phyloP scores from a whole-genome alignment of 2,113 vertebrate genomes.

The Noturus placidus region DNA sequence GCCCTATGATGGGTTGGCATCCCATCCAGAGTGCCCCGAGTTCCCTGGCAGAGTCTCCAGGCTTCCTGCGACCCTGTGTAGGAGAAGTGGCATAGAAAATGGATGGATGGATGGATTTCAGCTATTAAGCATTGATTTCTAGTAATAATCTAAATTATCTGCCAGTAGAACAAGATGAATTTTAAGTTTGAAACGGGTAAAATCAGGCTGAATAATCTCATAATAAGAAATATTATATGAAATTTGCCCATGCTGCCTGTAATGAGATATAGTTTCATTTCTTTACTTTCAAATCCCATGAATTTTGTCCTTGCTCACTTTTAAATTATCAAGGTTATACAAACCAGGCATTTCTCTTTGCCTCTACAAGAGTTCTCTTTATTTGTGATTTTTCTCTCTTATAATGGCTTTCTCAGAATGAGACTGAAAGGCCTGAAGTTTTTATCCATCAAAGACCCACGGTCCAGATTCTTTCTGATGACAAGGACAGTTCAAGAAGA shows the following conservation, averaged over 20 bases:
- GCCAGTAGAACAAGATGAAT: background rate
- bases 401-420: conserved; percentile 62
- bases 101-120: too few relatives aligned
- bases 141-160: too few relatives aligned
- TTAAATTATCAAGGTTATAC: conserved; percentile 45
- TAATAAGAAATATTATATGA: background rate
- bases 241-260: background rate
- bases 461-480: conserved; percentile 85
- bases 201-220: background rate
- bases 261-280: background rate
- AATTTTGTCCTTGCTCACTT: background rate
- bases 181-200: background rate
- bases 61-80: too few relatives aligned
- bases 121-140: too few relatives aligned
- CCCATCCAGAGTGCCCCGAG: too few relatives aligned
- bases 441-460: conserved; percentile 64
- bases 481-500: conserved; percentile 90
- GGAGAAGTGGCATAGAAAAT: too few relatives aligned
- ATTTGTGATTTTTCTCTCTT: conserved; percentile 59
- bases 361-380: conserved; percentile 23
- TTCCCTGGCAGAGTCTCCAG: too few relatives aligned
- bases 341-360: conserved; percentile 50
- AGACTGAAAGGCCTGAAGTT: conserved; percentile 36
- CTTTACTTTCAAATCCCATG: background rate
- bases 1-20: too few relatives aligned